Conservation (phyloP, 2,113 vertebrate genomes). For the Reinhardtius hippoglossoides region DNA sequence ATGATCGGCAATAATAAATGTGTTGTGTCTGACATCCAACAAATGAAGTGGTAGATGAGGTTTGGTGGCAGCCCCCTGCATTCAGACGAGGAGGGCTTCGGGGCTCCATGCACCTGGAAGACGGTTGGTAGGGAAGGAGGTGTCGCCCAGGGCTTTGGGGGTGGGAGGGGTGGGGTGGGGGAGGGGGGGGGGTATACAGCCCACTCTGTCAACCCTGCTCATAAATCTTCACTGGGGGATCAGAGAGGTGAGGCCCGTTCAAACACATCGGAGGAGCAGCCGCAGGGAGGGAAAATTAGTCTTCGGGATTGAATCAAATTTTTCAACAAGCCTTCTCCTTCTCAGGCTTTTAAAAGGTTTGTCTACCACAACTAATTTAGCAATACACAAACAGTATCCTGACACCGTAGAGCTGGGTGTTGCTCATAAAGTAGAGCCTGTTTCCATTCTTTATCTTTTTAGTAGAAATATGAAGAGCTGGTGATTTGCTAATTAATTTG, state of each 20-base stretch:
- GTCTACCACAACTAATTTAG: background rate
- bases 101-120: slow-evolving; percentile 82
- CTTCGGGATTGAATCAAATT: slow-evolving; percentile 41
- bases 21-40: slow-evolving; percentile 76
- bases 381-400: background rate
- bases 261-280: slow-evolving; percentile 70
- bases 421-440: slow-evolving; percentile 9
- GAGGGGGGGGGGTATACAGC: slow-evolving; percentile 29
- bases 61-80: slow-evolving; percentile 32
- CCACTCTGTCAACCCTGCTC: slow-evolving; percentile 73
- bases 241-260: slow-evolving; percentile 64
- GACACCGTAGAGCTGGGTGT: background rate
- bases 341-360: background rate
- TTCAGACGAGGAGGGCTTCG: slow-evolving; percentile 63
- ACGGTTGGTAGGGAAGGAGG: slow-evolving; percentile 60
- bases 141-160: slow-evolving; percentile 63
- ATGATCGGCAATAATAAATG: slow-evolving; percentile 55
- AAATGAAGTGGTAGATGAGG: slow-evolving; percentile 72
- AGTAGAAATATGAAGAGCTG: slow-evolving; percentile 1
- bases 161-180: background rate
- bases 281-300: slow-evolving; percentile 44
- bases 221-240: slow-evolving; percentile 74
- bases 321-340: slow-evolving; percentile 22
- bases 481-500: no score
- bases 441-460: slow-evolving; percentile 11